These are phyloP conservation scores for Selene dorsalis DNA, from an alignment of 2,797 vertebrate genomes.

Conservation along the genomic window DNA sequence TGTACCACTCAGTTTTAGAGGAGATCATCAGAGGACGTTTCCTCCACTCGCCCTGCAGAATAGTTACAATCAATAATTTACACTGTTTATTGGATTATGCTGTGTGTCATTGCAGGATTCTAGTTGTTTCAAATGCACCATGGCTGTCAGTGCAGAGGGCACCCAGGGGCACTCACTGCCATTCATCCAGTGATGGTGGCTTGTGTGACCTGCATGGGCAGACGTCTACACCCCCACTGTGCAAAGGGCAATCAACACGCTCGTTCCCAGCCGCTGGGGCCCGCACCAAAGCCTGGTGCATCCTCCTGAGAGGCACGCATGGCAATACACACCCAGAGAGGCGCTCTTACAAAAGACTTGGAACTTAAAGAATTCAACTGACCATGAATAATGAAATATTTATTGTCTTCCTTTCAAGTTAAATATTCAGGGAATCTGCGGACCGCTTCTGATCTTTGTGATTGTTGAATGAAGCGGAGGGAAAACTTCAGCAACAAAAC, in stretches of 20 bases:
- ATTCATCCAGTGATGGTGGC: conserved; percentile 44
- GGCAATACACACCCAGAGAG: conserved; percentile 55
- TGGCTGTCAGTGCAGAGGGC: not conserved
- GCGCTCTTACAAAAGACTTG: conserved; percentile 54
- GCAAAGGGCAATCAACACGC: conserved; percentile 67
- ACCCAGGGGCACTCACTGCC: conserved; percentile 53
- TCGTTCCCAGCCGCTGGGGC: conserved; percentile 56
- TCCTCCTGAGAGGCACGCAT: conserved; percentile 56
- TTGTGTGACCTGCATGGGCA: conserved; percentile 47
- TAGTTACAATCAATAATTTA: conserved; percentile 58
- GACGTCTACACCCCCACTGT: conserved; percentile 58
- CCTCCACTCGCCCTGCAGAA: conserved; percentile 28
- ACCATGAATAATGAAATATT: conserved; percentile 77
- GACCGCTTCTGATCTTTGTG: conserved; percentile 38
- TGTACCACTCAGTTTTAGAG: conserved; percentile 4
- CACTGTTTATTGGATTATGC: not conserved
- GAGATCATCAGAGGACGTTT: conserved; percentile 30
- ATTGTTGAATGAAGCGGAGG: conserved; percentile 18
- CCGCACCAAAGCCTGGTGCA: conserved; percentile 33
- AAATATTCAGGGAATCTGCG: conserved; percentile 66
- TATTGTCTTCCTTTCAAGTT: conserved; percentile 69
- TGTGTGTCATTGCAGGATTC: too few relatives aligned
- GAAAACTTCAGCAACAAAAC: conserved; percentile 15
- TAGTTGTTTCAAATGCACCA: too few relatives aligned
- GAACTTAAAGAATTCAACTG: conserved; percentile 67